Percentiles rank a stretch among this genome's conserved stretches.
phyloP scores from a whole-genome alignment of 2,797 vertebrate species.

The Gephyroberyx darwinii region DNA sequence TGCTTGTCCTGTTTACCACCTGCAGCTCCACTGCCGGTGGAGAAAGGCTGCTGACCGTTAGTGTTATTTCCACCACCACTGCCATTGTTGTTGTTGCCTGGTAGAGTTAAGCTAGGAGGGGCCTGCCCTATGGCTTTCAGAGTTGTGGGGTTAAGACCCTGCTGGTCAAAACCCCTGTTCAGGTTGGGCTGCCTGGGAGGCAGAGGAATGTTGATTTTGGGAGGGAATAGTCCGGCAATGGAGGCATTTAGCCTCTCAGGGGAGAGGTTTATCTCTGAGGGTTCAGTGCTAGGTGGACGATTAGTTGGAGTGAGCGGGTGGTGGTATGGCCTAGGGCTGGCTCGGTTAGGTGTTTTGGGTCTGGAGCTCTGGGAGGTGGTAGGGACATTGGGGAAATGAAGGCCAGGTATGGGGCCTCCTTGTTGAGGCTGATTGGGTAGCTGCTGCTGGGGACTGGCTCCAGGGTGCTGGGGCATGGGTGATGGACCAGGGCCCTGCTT shows the following conservation, averaged over 20 bases:
- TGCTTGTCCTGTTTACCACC: constrained; percentile 91
- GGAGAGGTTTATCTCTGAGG: constrained; percentile 98
- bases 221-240: constrained; percentile 97
- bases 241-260: constrained; percentile 98
- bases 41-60: constrained; percentile 80
- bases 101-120: constrained; percentile 86
- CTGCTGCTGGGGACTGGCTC: constrained; percentile 91
- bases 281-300: constrained; percentile 97
- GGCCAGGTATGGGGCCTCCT: constrained; percentile 84
- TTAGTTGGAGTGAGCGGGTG: constrained; percentile 97
- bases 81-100: constrained; percentile 81
- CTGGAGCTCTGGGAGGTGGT: constrained; percentile 93
- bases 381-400: constrained; percentile 92
- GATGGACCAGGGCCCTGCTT: constrained; percentile 90
- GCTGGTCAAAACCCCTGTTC: constrained; percentile 97
- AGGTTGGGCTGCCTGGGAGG: constrained; percentile 92
- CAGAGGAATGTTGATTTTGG: constrained; percentile 98
- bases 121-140: constrained; percentile 98
- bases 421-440: constrained; percentile 84
- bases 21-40: constrained; percentile 81
- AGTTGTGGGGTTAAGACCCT: constrained; percentile 98
- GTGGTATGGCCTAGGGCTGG: constrained; percentile 97
- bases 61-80: constrained; percentile 73
- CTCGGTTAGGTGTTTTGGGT: constrained; percentile 97
- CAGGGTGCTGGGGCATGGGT: constrained; percentile 86